Conservation (phyloP, 1,140 invertebrate genomes). For the Brevipalpus yothersi region DNA sequence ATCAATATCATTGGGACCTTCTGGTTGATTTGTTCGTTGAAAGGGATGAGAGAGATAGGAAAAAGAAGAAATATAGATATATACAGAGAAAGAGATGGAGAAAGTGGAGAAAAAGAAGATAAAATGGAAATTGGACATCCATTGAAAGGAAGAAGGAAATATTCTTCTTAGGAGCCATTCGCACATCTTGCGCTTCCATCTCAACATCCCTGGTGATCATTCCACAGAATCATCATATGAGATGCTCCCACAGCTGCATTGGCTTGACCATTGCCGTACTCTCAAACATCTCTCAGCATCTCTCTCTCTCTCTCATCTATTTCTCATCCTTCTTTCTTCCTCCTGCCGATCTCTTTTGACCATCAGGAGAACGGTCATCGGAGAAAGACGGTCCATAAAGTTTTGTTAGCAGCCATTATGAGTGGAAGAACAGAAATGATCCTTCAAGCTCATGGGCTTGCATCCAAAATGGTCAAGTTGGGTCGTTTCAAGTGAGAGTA, state of each 20-base stretch:
- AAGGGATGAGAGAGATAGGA: no score
- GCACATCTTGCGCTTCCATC: no score
- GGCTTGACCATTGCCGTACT: neutral
- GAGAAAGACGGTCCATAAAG: neutral
- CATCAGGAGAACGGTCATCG: neutral
- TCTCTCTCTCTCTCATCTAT: neutral
- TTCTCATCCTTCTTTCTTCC: neutral
- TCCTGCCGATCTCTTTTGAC: neutral
- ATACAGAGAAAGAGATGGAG: no score
- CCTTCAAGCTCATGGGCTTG: neutral
- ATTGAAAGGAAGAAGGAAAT: no score
- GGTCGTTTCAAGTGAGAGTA: neutral
- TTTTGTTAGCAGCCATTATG: neutral
- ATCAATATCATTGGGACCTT: no score
- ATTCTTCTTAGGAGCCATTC: no score
- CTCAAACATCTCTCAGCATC: neutral
- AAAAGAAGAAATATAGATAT: no score
- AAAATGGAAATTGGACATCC: no score
- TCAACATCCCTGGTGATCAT: no score
- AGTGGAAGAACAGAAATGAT: neutral
- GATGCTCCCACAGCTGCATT: neutral
- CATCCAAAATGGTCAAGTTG: neutral
- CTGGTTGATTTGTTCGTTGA: no score
- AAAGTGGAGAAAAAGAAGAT: no score
- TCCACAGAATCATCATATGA: no score